A percentile compares a stretch with the other conserved stretches of the same genome.
Evolutionary conservation across 2,113 vertebrate species (phyloP).

Genomic region (Engraulis encrasicolus): DNA sequence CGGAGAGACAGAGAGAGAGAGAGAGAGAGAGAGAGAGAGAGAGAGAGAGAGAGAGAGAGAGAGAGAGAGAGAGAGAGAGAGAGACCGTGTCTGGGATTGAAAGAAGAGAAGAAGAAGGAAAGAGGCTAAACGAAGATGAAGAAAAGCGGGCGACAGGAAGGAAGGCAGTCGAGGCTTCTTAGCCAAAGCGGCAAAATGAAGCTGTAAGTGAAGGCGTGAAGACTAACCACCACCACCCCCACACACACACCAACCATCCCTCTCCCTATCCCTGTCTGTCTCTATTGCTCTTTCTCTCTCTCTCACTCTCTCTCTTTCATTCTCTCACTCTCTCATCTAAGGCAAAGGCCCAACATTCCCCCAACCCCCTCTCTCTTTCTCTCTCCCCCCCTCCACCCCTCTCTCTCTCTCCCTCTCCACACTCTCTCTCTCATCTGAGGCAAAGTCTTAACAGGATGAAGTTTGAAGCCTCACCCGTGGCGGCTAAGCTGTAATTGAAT

Average conservation of each 20-base stretch:
- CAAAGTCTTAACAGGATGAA: conserved; percentile 77
- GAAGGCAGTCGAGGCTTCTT: conserved; percentile 4
- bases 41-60: background rate
- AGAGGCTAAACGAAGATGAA: background rate
- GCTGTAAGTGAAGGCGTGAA: conserved; percentile 55
- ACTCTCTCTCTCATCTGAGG: conserved; percentile 64
- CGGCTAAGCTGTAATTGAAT: conserved; percentile 78
- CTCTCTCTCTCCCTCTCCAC: too few relatives aligned
- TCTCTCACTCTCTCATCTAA: too few relatives aligned
- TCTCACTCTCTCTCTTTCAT: too few relatives aligned
- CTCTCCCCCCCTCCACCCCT: too few relatives aligned
- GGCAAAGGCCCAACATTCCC: too few relatives aligned
- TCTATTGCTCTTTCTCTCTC: too few relatives aligned
- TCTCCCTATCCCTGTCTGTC: too few relatives aligned
- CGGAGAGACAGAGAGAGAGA: background rate
- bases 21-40: background rate
- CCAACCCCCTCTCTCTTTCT: too few relatives aligned
- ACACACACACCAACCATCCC: too few relatives aligned
- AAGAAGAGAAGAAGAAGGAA: background rate
- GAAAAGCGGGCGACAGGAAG: background rate
- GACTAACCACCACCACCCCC: too few relatives aligned
- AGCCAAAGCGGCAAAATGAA: conserved; percentile 14
- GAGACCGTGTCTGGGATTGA: too few relatives aligned
- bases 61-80: background rate
- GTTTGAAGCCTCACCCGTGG: conserved; percentile 76